These are phyloP conservation scores for Carposina sasakii DNA, from an alignment of 1,140 invertebrate species.

Conservation along the genomic window DNA sequence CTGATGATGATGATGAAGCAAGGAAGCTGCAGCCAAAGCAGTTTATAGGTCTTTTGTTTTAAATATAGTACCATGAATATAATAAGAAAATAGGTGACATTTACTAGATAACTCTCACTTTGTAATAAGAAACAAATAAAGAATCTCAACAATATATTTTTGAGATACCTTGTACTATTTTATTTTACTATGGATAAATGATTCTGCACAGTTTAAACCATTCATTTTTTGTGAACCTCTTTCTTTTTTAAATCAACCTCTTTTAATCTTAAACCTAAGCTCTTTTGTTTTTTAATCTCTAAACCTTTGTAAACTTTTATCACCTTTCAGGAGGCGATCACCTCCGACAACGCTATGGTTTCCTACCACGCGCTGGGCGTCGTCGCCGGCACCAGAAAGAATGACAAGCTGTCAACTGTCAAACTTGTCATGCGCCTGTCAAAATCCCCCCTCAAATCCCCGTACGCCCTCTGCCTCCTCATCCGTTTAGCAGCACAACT, in stretches of 20 bases:
- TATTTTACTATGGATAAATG: not conserved
- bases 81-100: too few relatives aligned
- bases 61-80: too few relatives aligned
- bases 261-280: too few relatives aligned
- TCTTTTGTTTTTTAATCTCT: too few relatives aligned
- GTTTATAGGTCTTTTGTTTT: too few relatives aligned
- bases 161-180: not conserved
- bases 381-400: conserved; percentile 94
- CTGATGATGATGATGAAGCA: too few relatives aligned
- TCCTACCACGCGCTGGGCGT: conserved; percentile 99
- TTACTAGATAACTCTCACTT: too few relatives aligned
- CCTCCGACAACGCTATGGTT: conserved; percentile 86
- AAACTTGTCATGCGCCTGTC: conserved; percentile 95
- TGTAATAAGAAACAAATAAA: not conserved
- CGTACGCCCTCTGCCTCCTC: conserved; percentile 95
- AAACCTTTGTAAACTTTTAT: too few relatives aligned
- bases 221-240: not conserved
- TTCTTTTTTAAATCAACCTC: conserved; percentile 28
- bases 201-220: not conserved
- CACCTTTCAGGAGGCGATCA: conserved; percentile 74
- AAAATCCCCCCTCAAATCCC: conserved; percentile 88
- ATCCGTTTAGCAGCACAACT: conserved; percentile 95
- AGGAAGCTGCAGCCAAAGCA: too few relatives aligned
- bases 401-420: conserved; percentile 95
- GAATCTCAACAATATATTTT: not conserved